Evolutionary conservation across 2,113 vertebrate genomes (phyloP), one percentile per base, ranked within the genome.

Genomic region (Arizona elegans): DNA sequence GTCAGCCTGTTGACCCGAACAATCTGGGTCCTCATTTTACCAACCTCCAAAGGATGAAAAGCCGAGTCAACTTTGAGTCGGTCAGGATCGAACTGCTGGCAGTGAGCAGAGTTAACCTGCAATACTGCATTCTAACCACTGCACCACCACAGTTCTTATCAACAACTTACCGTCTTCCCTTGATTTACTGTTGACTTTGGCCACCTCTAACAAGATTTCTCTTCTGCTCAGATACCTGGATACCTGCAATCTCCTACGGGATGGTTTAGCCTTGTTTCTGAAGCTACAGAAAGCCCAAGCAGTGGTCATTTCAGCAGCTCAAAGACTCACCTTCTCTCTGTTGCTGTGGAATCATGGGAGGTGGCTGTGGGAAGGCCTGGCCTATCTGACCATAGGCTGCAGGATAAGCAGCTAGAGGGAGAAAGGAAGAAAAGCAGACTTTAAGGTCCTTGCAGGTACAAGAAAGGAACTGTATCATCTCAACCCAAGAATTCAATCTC

Each of bases 321-420:
- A 21, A 43, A 53, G 92, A 86, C 98, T 98, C 97, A 99, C 99
- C 99, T 99, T 99, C 99, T 99, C 99, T 98, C 97, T 99, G 99
- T 97, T 99, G 99, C 97, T 99, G 99, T 95, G 99, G 99, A 55
- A 99, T 99, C 98, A 99, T 99, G 95, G 99, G 98, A 97, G 99
- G 98, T 95, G 99, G 98, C 98, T 99, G 99, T 98, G 99, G 99
- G 97, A 99, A 99, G 94, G 99, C 99, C 98, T 99, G 99, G 98
- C 99, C 99, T 97, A 99, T 99, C 98, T 99, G 99, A 96, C 99
- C 99, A 96, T 99, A 99, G 97, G 99, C 99, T 98, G 99, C 99
- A 96, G 99, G 99, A 97, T 99, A 99, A 98, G 99, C 99, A 97
- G 99, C 99, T 99, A 97, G 93, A 96, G 90, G 86, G 91, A 75